Percentiles rank a stretch among this genome's conserved stretches.
Conservation (phyloP, 2,113 vertebrate species). For the Corythoichthys intestinalis region DNA sequence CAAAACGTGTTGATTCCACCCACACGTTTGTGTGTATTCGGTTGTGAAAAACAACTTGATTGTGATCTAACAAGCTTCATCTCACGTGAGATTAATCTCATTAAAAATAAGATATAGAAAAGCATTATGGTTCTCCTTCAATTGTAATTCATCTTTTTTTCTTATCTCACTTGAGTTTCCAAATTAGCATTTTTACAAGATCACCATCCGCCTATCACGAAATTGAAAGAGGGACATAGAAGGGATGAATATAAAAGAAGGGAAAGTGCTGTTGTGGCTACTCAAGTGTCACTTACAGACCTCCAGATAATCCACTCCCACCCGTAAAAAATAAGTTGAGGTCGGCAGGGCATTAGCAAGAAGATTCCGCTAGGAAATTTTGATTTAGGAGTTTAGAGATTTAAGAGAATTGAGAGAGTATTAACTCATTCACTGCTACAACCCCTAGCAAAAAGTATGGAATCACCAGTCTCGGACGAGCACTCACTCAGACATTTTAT, state of each 20-base stretch:
- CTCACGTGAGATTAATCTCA: conserved; percentile 2
- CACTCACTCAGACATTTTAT: no score
- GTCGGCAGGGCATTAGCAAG: background rate
- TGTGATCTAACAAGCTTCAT: conserved; percentile 9
- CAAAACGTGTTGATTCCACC: conserved; percentile 14
- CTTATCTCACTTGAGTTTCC: background rate
- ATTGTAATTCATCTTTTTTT: background rate
- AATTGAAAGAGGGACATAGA: background rate
- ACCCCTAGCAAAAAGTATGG: no score
- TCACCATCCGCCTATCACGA: background rate
- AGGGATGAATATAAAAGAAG: background rate
- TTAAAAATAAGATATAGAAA: background rate
- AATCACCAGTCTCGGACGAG: no score
- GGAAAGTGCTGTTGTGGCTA: background rate
- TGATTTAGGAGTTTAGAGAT: no score
- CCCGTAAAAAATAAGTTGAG: background rate
- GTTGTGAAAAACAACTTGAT: background rate
- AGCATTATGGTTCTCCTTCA: background rate
- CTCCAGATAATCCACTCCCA: background rate
- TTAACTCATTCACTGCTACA: no score
- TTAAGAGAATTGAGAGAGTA: no score
- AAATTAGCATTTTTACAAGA: conserved; percentile 10
- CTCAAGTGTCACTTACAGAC: background rate
- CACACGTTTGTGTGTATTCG: background rate
- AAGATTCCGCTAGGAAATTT: no score